Conservation (phyloP, 2,888 invertebrate genomes). For the Polyommatus icarus region DNA sequence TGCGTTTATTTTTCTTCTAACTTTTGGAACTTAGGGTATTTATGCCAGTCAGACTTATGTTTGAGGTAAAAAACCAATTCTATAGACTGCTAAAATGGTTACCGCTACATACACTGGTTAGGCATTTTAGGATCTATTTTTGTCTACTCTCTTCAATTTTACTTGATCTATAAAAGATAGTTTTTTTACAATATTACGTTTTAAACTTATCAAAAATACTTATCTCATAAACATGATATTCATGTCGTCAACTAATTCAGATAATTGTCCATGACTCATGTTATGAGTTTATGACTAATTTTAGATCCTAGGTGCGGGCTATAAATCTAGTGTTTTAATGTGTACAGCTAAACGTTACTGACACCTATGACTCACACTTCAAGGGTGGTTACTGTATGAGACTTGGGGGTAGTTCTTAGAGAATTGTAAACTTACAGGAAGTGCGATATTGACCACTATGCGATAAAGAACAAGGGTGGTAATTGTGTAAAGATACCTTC, state of each 20-base stretch:
- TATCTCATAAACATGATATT: not conserved
- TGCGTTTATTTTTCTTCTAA: no score
- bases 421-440: no score
- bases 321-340: slow-evolving; percentile 2
- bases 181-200: not conserved
- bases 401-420: no score
- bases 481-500: not conserved
- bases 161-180: not conserved
- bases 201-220: not conserved
- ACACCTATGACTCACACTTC: not conserved
- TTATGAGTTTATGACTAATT: slow-evolving; percentile 11
- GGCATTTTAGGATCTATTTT: no score
- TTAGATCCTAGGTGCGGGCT: not conserved
- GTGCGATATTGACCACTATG: no score
- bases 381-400: not conserved
- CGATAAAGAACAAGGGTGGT: not conserved
- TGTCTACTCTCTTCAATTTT: not conserved
- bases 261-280: not conserved
- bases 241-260: not conserved
- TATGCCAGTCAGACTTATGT: no score
- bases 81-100: no score
- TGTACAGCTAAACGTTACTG: not conserved
- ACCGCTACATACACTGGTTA: no score
- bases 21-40: no score
- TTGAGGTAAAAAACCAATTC: no score